A percentile compares a stretch with the other conserved stretches of the same genome.
phyloP scores from a whole-genome alignment of 2,113 vertebrate genomes.

The Cyanoliseus patagonus region DNA sequence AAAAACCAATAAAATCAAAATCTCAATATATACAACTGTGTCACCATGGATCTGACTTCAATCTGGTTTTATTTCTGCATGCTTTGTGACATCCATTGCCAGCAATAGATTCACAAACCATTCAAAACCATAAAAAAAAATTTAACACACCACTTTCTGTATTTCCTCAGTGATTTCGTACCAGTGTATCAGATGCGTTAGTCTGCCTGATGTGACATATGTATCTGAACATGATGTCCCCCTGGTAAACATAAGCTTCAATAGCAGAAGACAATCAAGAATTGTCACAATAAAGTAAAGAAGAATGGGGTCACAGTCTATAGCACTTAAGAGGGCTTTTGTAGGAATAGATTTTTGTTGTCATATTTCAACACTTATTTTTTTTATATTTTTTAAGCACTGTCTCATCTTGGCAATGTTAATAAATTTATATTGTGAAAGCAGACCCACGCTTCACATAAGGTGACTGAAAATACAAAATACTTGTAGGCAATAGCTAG shows the following conservation, averaged over 20 bases:
- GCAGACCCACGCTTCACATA: not conserved
- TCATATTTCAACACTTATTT: not conserved
- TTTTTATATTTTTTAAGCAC: not conserved
- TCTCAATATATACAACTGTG: not conserved
- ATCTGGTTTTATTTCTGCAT: not conserved
- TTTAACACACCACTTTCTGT: not conserved
- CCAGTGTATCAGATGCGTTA: slow-evolving; percentile 26
- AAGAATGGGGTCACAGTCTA: not conserved
- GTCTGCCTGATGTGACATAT: not conserved
- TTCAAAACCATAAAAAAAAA: not conserved
- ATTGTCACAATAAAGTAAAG: not conserved
- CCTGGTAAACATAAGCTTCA: not conserved
- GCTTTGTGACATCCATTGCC: slow-evolving; percentile 43
- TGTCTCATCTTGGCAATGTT: slow-evolving; percentile 13
- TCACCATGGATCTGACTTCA: not conserved
- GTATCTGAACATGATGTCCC: not conserved
- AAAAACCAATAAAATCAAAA: not conserved
- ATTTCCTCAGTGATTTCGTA: slow-evolving; percentile 19
- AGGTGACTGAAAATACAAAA: not conserved
- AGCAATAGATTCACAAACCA: slow-evolving; percentile 48
- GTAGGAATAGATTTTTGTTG: not conserved
- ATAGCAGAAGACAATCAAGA: not conserved
- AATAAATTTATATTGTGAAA: not conserved
- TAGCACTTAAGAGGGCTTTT: not conserved
- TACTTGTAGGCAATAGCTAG: not conserved